Evolutionary conservation across 2,113 vertebrate genomes (phyloP).

Genomic region (Ciconia maguari): DNA sequence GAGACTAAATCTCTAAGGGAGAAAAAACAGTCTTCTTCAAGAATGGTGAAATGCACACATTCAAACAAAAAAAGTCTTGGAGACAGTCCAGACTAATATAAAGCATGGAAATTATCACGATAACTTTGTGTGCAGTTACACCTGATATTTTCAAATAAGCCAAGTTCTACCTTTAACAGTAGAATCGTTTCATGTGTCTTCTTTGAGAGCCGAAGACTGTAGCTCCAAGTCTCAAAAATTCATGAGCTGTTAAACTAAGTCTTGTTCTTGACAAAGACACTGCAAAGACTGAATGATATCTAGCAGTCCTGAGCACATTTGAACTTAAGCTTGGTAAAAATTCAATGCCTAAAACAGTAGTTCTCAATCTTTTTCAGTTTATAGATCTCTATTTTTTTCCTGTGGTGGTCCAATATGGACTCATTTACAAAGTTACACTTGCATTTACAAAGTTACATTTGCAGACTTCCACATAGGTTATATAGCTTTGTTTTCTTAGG

Average conservation of each 20-base stretch:
- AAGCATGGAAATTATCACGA: background rate
- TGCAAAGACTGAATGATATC: background rate
- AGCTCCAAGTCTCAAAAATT: background rate
- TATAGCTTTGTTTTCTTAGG: background rate
- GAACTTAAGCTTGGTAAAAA: background rate
- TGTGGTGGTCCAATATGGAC: background rate
- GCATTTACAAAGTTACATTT: background rate
- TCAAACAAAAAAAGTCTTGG: background rate
- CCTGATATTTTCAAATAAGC: background rate
- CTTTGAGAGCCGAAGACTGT: background rate
- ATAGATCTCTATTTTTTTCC: background rate
- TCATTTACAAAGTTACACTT: background rate
- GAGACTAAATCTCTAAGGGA: background rate
- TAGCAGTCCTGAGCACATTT: background rate
- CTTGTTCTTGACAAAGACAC: background rate
- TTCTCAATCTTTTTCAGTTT: background rate
- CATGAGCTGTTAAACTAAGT: background rate
- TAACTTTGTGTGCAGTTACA: background rate
- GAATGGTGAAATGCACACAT: background rate
- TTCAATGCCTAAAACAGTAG: background rate
- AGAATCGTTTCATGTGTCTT: background rate
- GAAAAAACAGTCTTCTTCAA: background rate
- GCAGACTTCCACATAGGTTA: background rate
- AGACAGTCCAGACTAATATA: background rate
- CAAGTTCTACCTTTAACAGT: background rate